Percentiles rank a stretch among this genome's conserved stretches.
Evolutionary conservation across 2,113 vertebrate species (phyloP).

Genomic region (Ctenomys sociabilis): DNA sequence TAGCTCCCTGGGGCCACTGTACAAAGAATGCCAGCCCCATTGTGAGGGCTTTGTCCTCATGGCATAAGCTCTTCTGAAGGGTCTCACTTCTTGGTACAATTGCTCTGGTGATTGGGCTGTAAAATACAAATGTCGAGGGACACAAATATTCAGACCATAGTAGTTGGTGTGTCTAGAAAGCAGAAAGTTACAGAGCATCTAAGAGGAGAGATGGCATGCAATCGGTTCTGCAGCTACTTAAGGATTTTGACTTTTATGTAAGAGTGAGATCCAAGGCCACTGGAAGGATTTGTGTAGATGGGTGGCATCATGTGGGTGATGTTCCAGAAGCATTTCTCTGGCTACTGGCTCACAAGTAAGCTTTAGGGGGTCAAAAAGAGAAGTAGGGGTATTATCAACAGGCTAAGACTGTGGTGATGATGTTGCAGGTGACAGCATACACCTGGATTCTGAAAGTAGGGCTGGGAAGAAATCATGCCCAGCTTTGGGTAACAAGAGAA

Average conservation of each 20-base stretch:
- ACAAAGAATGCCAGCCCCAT: not conserved
- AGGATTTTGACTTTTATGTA: not conserved
- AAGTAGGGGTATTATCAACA: not conserved
- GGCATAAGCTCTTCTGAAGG: not conserved
- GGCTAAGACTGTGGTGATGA: not conserved
- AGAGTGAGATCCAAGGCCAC: not conserved
- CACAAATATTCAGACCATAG: not conserved
- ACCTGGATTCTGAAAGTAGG: not conserved
- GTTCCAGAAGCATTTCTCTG: not conserved
- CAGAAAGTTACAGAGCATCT: not conserved
- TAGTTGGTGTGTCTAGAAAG: not conserved
- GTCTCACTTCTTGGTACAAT: no score
- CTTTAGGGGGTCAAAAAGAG: not conserved
- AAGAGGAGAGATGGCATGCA: not conserved
- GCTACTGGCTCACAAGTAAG: not conserved
- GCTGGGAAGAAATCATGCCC: not conserved
- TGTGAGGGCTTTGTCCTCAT: not conserved
- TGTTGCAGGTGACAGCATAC: not conserved
- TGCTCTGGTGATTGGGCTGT: not conserved
- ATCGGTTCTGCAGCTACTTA: not conserved
- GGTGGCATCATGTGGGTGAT: not conserved
- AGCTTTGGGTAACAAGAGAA: not conserved
- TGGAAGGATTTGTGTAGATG: not conserved
- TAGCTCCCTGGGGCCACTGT: not conserved
- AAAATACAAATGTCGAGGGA: not conserved